Conservation (phyloP, 2,888 invertebrate species). For the Plusia festucae region DNA sequence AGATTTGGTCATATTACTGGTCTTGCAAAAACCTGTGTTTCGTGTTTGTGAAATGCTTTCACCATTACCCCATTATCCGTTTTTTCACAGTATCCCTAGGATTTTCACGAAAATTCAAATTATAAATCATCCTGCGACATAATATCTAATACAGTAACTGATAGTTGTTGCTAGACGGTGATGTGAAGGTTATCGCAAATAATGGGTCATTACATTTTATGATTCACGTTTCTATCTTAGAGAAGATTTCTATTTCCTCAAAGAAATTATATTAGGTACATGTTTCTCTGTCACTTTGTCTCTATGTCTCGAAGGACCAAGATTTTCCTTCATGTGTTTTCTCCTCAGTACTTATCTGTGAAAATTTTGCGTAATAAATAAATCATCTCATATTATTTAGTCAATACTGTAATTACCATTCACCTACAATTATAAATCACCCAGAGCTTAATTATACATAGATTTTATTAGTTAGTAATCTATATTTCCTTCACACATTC, state of each 20-base stretch:
- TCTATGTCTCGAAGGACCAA: not conserved
- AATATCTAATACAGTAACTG: not conserved
- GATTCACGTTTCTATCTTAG: slow-evolving; percentile 42
- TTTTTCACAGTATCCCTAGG: too few relatives aligned
- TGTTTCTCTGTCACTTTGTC: not conserved
- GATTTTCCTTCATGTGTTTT: not conserved
- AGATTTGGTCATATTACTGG: too few relatives aligned
- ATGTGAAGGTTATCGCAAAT: slow-evolving; percentile 43
- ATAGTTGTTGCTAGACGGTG: not conserved
- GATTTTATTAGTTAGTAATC: not conserved
- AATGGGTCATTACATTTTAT: slow-evolving; percentile 39
- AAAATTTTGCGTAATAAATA: not conserved
- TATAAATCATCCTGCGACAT: too few relatives aligned
- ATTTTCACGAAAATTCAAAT: too few relatives aligned
- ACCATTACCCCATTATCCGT: too few relatives aligned
- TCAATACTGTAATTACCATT: too few relatives aligned
- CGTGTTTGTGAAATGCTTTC: too few relatives aligned
- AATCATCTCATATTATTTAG: too few relatives aligned
- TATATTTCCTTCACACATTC: slow-evolving; percentile 1
- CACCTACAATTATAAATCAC: too few relatives aligned
- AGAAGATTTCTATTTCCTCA: slow-evolving; percentile 25
- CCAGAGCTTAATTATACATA: too few relatives aligned
- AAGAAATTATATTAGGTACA: not conserved
- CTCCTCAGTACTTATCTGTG: too few relatives aligned
- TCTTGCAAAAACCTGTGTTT: too few relatives aligned